Conservation (phyloP, 35 echinoderm and acorn worm genomes). For the Hemicentrotus pulcherrimus region DNA sequence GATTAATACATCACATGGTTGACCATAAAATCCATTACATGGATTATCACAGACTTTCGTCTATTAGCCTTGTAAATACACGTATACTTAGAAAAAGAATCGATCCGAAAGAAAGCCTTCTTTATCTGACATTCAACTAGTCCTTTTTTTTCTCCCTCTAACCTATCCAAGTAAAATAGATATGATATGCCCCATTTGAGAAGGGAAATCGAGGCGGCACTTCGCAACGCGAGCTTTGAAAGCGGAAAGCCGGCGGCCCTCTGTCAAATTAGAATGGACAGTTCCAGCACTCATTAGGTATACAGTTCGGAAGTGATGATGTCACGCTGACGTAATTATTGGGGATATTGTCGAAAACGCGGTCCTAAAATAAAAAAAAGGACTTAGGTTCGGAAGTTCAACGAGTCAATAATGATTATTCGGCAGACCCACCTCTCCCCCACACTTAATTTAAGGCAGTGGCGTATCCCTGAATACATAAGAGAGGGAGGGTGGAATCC, state of each 20-base stretch:
- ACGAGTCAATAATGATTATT: neutral
- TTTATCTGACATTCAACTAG: neutral
- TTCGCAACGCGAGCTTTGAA: neutral
- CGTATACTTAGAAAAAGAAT: neutral
- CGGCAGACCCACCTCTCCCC: neutral
- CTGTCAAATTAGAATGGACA: neutral
- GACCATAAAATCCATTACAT: no score
- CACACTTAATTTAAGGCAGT: neutral
- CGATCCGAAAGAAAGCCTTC: neutral
- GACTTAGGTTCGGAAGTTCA: neutral
- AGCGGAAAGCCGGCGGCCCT: neutral
- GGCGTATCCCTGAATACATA: no score
- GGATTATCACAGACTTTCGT: neutral
- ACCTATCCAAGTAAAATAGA: neutral
- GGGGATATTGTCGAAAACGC: neutral
- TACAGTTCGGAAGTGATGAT: neutral
- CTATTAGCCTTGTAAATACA: neutral
- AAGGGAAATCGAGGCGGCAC: neutral
- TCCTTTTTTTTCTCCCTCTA: neutral
- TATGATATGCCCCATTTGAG: constrained; percentile 1
- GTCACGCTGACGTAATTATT: neutral
- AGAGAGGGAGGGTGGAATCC: no score
- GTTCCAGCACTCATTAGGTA: neutral
- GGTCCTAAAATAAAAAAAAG: neutral
- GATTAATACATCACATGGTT: no score